phyloP scores from a whole-genome alignment of 2,888 invertebrate genomes.

The Volucella inflata region DNA sequence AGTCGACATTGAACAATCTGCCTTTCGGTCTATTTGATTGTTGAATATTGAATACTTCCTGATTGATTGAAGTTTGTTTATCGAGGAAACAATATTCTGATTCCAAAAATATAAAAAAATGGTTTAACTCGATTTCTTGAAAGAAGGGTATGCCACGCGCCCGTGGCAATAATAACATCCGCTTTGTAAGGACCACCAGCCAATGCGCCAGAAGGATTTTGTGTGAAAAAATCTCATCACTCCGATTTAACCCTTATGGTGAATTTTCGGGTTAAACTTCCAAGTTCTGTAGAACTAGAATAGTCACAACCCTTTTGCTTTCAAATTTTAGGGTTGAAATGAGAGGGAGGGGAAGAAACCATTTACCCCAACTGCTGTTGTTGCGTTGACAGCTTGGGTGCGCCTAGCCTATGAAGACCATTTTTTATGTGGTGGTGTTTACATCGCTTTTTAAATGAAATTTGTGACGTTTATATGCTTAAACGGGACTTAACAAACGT shows the following conservation, averaged over 20 bases:
- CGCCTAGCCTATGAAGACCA: conserved; percentile 42
- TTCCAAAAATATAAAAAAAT: conserved; percentile 37
- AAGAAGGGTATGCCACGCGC: conserved; percentile 75
- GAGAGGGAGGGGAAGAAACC: conserved; percentile 42
- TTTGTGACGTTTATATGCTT: conserved; percentile 76
- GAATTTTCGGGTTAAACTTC: conserved; percentile 57
- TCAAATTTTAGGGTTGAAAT: conserved; percentile 31
- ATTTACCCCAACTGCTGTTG: conserved; percentile 64
- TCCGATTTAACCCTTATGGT: conserved; percentile 57
- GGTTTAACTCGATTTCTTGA: conserved; percentile 33
- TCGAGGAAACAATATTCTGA: conserved; percentile 55
- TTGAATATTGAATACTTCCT: conserved; percentile 77
- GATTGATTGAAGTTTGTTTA: conserved; percentile 75
- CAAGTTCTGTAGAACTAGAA: too few relatives aligned
- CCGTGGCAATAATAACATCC: conserved; percentile 77
- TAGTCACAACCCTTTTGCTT: too few relatives aligned
- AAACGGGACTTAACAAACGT: conserved; percentile 58
- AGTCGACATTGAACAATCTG: conserved; percentile 10
- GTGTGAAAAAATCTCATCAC: conserved; percentile 61
- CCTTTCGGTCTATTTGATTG: conserved; percentile 75
- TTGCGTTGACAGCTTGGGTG: conserved; percentile 66
- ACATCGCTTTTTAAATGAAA: conserved; percentile 77
- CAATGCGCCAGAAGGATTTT: conserved; percentile 63
- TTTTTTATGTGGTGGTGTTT: conserved; percentile 74
- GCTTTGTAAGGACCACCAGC: conserved; percentile 66